Percentiles rank a stretch among this genome's conserved stretches.
These are phyloP conservation scores for Spodoptera picta DNA, from an alignment of 2,888 invertebrate species.

Conservation along the genomic window DNA sequence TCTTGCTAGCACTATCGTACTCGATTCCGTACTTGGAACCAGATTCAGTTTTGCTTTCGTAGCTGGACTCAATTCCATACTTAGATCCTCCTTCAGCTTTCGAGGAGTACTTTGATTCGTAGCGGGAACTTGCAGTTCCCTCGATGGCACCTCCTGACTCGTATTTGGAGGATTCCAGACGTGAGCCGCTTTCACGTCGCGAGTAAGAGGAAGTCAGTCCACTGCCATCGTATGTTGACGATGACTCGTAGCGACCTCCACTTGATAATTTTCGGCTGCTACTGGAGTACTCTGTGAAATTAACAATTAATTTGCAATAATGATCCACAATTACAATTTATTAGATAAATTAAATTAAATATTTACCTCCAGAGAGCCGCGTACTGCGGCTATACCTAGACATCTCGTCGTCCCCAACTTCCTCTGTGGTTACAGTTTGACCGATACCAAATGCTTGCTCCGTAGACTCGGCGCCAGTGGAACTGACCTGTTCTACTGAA, in stretches of 20 bases:
- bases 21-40: constrained; percentile 71
- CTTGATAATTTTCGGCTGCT: constrained; percentile 77
- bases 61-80: constrained; percentile 71
- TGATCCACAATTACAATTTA: background rate
- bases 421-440: constrained; percentile 82
- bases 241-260: constrained; percentile 80
- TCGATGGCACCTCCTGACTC: constrained; percentile 74
- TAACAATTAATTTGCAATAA: background rate
- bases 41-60: constrained; percentile 71
- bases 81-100: constrained; percentile 58
- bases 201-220: constrained; percentile 73
- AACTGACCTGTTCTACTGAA: constrained; percentile 50
- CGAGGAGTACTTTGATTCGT: constrained; percentile 79
- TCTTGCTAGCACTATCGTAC: constrained; percentile 60
- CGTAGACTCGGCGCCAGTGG: constrained; percentile 59
- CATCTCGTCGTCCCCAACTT: constrained; percentile 81
- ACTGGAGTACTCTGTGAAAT: constrained; percentile 79
- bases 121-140: constrained; percentile 73
- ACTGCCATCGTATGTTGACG: constrained; percentile 72
- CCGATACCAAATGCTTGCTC: constrained; percentile 63
- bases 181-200: constrained; percentile 81
- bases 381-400: constrained; percentile 90
- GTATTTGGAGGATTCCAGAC: constrained; percentile 72
- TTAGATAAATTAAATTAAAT: background rate
- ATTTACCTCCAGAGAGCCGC: constrained; percentile 89